phyloP scores from a whole-genome alignment of 2,888 invertebrate genomes.

The Scelioninae gen. 1 region DNA sequence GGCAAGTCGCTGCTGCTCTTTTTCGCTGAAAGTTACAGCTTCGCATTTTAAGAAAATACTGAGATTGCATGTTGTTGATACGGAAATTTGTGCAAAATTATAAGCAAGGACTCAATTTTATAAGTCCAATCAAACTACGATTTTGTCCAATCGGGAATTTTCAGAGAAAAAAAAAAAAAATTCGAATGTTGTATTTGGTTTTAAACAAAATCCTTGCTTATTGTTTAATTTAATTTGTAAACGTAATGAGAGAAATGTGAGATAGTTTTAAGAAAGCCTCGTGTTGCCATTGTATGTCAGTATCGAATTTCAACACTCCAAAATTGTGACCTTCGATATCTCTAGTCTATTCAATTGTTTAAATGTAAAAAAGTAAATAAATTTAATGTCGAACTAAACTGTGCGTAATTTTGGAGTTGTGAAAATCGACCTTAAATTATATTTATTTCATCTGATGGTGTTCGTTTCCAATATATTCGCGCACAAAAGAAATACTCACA shows the following conservation, averaged over 20 bases:
- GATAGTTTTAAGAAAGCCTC: conserved; percentile 23
- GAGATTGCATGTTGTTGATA: background rate
- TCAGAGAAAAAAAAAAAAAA: background rate
- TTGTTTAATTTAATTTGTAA: conserved; percentile 1
- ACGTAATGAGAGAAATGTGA: background rate
- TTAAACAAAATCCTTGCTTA: background rate
- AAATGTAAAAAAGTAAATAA: background rate
- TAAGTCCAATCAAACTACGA: background rate
- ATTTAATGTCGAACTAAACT: conserved; percentile 5
- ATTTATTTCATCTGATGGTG: conserved; percentile 18
- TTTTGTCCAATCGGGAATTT: background rate
- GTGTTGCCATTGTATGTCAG: conserved; percentile 31
- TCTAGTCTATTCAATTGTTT: conserved; percentile 38
- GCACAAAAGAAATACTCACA: too few relatives aligned
- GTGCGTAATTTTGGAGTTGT: conserved; percentile 22
- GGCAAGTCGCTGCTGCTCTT: background rate
- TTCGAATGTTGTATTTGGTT: background rate
- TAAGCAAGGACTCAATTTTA: background rate
- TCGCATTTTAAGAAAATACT: conserved; percentile 2
- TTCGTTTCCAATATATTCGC: too few relatives aligned
- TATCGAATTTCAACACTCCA: conserved; percentile 36
- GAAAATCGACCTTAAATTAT: conserved; percentile 21
- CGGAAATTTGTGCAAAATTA: background rate
- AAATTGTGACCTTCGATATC: conserved; percentile 18
- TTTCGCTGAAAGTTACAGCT: too few relatives aligned